Evolutionary conservation across 1,140 invertebrate genomes (phyloP), one percentile per base, ranked within the genome.

Genomic region (Cydia pomonella): DNA sequence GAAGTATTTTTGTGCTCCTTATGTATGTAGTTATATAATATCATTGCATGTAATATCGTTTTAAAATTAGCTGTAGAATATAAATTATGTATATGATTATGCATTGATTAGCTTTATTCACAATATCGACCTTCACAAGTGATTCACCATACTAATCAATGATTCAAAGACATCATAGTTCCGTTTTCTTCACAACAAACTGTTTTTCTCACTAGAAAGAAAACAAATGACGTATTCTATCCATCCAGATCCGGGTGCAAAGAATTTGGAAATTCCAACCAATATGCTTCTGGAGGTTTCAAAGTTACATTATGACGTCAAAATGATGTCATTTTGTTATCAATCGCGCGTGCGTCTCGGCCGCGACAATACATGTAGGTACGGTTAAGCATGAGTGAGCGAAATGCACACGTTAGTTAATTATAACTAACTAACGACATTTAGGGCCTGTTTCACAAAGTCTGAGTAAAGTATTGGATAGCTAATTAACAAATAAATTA

Each of bases 121-220:
- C 6, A 16, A 18, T 47, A 47, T 16, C 13, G 44, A 9, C 44
- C 44, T 53, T 53, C 50, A n/a, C 13, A 16, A 47, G 2, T 53
- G 16, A 53, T 53, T 53, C 50, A 53, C 50, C 18, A 18, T 2
- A n/a, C 50, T 53, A 7, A 53, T 53, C 47, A 18, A n/a, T 18
- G 47, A 50, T 16, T 50, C 47, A 50, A 50, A n/a, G 16, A n/a
- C 50, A 53, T 53, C 50, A 53, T 53, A 53, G 50, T 53, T 53
- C n/a, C 16, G 50, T 53, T 53, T n/a, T 53, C 16, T 47, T 47
- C 44, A 47, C 6, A 18, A 50, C 47, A 50, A 18, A 7, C 16
- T 53, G 50, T 18, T 53, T 53, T n/a, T 7, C n/a, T 21, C 50
- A 18, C 50, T 7, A 53, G 16, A 53, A 18, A 53, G 50, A 53